phyloP scores from a whole-genome alignment of 2,113 vertebrate genomes.

The Salvelinus namaycush region DNA sequence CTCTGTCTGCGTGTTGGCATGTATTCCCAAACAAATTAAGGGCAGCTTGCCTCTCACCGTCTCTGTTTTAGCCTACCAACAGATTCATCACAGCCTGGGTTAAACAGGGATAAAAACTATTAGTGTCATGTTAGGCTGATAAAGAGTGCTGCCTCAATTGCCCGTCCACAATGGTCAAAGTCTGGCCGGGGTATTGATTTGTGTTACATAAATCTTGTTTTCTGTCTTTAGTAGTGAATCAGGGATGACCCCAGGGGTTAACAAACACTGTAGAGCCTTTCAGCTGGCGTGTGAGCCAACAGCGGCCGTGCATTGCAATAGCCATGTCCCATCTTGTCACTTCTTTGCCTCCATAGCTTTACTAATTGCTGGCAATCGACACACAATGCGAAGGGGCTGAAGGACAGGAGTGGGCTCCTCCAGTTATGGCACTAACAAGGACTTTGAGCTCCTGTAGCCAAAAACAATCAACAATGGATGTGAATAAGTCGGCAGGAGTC shows the following conservation, averaged over 20 bases:
- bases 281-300: slow-evolving; percentile 81
- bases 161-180: slow-evolving; percentile 85
- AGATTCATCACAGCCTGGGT: slow-evolving; percentile 96
- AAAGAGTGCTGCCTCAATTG: slow-evolving; percentile 90
- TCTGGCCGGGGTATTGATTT: slow-evolving; percentile 95
- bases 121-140: slow-evolving; percentile 98
- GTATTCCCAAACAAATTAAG: slow-evolving; percentile 93
- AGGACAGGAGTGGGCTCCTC: slow-evolving; percentile 73
- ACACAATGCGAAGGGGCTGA: slow-evolving; percentile 82
- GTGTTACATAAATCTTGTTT: slow-evolving; percentile 98
- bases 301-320: slow-evolving; percentile 85
- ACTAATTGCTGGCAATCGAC: slow-evolving; percentile 97
- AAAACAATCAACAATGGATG: slow-evolving; percentile 93
- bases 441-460: slow-evolving; percentile 84
- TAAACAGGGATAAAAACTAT: slow-evolving; percentile 96
- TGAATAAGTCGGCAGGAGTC: slow-evolving; percentile 94
- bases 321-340: slow-evolving; percentile 89
- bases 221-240: slow-evolving; percentile 96
- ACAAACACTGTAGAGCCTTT: slow-evolving; percentile 98
- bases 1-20: slow-evolving; percentile 84
- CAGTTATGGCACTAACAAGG: slow-evolving; percentile 86
- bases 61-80: slow-evolving; percentile 89
- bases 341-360: slow-evolving; percentile 86
- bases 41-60: slow-evolving; percentile 87
- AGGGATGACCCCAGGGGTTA: slow-evolving; percentile 93